Evolutionary conservation across 2,113 vertebrate species (phyloP).

Genomic region (Vanacampus margaritifer): DNA sequence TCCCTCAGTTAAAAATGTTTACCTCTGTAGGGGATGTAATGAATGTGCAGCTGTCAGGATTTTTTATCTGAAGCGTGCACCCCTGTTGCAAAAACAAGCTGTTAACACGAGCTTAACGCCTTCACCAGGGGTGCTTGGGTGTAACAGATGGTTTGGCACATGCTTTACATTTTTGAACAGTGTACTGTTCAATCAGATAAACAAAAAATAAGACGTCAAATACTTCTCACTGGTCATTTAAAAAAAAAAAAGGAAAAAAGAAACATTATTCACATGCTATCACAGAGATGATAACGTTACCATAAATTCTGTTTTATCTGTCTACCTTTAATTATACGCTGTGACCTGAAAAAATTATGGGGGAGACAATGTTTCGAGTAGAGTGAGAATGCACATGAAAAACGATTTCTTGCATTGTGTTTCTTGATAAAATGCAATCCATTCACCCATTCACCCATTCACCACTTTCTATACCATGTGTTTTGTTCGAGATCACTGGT

Average conservation of each 20-base stretch:
- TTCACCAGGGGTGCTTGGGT: background rate
- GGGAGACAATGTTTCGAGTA: too few species aligned
- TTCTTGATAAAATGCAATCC: background rate
- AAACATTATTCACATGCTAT: background rate
- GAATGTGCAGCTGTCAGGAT: background rate
- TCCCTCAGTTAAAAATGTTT: too few species aligned
- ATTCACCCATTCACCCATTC: background rate
- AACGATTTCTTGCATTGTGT: background rate
- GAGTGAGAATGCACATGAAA: background rate
- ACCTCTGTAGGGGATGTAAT: constrained; percentile 8
- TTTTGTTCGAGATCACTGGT: background rate
- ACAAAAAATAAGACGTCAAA: background rate
- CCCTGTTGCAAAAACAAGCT: constrained; percentile 6
- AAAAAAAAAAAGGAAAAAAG: background rate
- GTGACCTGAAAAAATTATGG: background rate
- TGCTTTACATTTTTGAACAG: background rate
- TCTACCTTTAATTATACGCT: background rate
- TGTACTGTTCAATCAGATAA: background rate
- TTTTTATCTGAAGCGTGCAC: background rate
- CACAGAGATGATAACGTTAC: background rate
- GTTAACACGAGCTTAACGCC: background rate
- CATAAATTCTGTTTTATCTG: background rate
- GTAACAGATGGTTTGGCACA: background rate
- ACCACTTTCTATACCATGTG: too few species aligned
- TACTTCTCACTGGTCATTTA: background rate